Base-by-base conservation (phyloP, 2,888 invertebrate genomes). In the Eupeodes latifasciatus region DNA sequence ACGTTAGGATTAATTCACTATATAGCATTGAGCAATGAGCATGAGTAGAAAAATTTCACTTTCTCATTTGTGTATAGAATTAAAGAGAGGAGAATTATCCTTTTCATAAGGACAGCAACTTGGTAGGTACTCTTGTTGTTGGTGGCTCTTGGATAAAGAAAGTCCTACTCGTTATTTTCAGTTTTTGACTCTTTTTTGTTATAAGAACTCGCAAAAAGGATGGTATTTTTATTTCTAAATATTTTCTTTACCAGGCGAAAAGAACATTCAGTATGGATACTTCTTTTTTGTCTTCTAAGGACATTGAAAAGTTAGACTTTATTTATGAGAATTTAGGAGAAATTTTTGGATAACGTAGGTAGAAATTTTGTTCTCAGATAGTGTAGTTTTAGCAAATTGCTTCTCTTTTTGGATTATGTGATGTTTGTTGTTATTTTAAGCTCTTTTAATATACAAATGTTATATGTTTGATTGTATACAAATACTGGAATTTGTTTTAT, bases 191-290 rank as follows among this genome's bases (percentile, higher is more conserved):
- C 79, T 85, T 89, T 86, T 85, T 49, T 80, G 78, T 85, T 89
- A 16, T 62, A 87, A 86, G 90, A 75, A 47, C 75, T 80, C 69
- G 80, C 49, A 53, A 61, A 34, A 62, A 62, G 51, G 16, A 34
- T 67, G 34, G 64, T 89, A 88, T 88, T 90, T 91, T 91, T 90
- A 85, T 90, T 90, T 91, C 89, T 78, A 79, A 89, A 90, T 84
- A 89, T 90, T 90, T 79, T 51, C 16, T 53, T 2, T 64, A 89
- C 53, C 90, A 90, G 91, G 90, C 90, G 84, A 12, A 47, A 83
- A 90, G 90, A 75, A 74, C 61, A 57, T 62, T n/a, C 10, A 55
- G 78, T 47, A 27, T 66, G 57, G 69, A 19, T n/a, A 55, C 11
- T 16, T 1, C 10, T 9, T n/a, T 9, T 27, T 9, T 3, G 5